phyloP scores from a whole-genome alignment of 2,797 vertebrate species.

The Sebastolobus altivelis region DNA sequence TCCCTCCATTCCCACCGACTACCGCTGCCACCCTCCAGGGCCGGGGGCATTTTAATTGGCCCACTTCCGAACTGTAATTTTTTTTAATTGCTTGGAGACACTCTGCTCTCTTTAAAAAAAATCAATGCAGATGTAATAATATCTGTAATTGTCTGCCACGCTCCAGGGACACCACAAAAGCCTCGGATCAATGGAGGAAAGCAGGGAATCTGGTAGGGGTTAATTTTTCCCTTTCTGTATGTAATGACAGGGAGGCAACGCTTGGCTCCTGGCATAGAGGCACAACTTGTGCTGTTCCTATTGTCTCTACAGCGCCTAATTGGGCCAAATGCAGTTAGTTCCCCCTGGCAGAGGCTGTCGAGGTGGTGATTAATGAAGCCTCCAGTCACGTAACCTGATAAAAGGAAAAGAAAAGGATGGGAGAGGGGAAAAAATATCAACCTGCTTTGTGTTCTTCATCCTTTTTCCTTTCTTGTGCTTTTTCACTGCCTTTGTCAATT shows the following conservation, averaged over 20 bases:
- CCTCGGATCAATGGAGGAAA: slow-evolving; percentile 88
- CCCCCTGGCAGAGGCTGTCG: slow-evolving; percentile 84
- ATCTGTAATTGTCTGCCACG: slow-evolving; percentile 90
- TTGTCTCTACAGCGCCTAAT: slow-evolving; percentile 87
- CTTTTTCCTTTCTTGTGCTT: slow-evolving; percentile 71
- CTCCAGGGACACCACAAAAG: slow-evolving; percentile 88
- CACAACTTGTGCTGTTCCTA: slow-evolving; percentile 86
- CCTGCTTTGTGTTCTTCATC: slow-evolving; percentile 76
- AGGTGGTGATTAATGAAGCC: slow-evolving; percentile 88
- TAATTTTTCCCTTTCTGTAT: slow-evolving; percentile 87
- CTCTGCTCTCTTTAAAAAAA: slow-evolving; percentile 84
- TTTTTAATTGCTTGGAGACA: slow-evolving; percentile 89
- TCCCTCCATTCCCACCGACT: slow-evolving; percentile 54
- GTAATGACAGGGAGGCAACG: slow-evolving; percentile 86
- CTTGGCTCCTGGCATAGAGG: slow-evolving; percentile 79
- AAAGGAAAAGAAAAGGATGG: slow-evolving; percentile 74
- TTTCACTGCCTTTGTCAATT: slow-evolving; percentile 72
- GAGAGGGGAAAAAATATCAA: slow-evolving; percentile 71
- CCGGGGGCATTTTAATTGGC: slow-evolving; percentile 88
- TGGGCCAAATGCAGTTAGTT: slow-evolving; percentile 88
- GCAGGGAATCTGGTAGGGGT: slow-evolving; percentile 85
- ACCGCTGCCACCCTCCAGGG: slow-evolving; percentile 71
- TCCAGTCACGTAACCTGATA: slow-evolving; percentile 85
- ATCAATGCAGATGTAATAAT: slow-evolving; percentile 92
- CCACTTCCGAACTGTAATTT: slow-evolving; percentile 89